Evolutionary conservation across 1,140 invertebrate species (phyloP).

Genomic region (Whitmania pigra): DNA sequence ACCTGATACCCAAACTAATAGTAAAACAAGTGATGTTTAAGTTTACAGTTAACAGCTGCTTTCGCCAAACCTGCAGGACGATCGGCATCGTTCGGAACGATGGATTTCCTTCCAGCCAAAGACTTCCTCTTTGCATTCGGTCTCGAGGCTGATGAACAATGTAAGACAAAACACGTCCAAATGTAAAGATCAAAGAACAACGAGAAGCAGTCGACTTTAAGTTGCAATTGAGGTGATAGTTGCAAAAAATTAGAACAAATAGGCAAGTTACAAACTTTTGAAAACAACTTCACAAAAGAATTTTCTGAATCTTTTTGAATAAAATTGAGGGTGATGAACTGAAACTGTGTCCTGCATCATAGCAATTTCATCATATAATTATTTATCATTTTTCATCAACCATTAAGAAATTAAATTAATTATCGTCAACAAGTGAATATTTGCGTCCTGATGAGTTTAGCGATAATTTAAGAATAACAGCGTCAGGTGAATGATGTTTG

Average conservation of each 20-base stretch:
- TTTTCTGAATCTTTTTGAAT: slow-evolving; percentile 86
- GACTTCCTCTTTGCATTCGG: neutral
- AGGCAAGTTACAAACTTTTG: slow-evolving; percentile 48
- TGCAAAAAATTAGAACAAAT: too few species aligned
- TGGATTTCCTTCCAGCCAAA: neutral
- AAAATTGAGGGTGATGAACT: slow-evolving; percentile 89
- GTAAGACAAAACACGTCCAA: neutral
- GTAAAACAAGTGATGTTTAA: neutral
- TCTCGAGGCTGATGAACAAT: neutral
- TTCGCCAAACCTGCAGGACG: neutral
- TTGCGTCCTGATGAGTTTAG: too few species aligned
- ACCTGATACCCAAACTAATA: too few species aligned
- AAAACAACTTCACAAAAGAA: slow-evolving; percentile 93
- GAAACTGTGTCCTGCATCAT: slow-evolving; percentile 80
- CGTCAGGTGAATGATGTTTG: too few species aligned
- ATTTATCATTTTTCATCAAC: neutral
- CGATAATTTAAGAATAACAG: too few species aligned
- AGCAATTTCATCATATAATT: neutral
- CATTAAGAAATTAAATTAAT: neutral
- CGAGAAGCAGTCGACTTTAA: too few species aligned
- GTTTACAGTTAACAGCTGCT: neutral
- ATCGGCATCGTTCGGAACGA: neutral
- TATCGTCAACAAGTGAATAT: too few species aligned
- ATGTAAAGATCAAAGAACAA: too few species aligned
- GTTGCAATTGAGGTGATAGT: too few species aligned